These are phyloP conservation scores for Caenorhabditis briggsae DNA, from an alignment of 1,140 invertebrate genomes.

Conservation along the genomic window DNA sequence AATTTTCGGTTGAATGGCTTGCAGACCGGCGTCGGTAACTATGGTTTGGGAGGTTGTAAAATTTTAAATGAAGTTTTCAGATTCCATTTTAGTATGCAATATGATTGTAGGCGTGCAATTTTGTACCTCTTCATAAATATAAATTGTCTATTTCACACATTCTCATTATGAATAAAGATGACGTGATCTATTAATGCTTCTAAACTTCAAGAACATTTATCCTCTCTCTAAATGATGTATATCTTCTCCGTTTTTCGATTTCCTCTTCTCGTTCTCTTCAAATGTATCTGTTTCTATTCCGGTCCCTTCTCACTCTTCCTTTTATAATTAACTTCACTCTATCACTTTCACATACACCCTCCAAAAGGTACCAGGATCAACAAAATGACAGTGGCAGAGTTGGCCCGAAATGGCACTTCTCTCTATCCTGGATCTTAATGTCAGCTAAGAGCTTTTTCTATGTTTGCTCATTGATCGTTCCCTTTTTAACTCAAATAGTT, in stretches of 20 bases:
- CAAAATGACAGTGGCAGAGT: background rate
- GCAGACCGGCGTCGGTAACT: too few relatives aligned
- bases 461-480: slow-evolving; percentile 40
- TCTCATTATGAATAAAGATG: background rate
- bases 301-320: background rate
- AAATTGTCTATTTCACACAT: too few relatives aligned
- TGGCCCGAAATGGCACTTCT: slow-evolving; percentile 3
- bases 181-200: slow-evolving; percentile 17
- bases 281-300: slow-evolving; percentile 27
- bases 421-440: background rate
- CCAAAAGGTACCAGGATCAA: background rate
- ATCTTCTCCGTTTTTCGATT: background rate
- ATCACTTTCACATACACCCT: background rate
- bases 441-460: background rate
- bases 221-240: slow-evolving; percentile 4
- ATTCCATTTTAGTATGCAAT: too few relatives aligned
- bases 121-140: too few relatives aligned
- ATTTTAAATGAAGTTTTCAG: too few relatives aligned
- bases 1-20: too few relatives aligned
- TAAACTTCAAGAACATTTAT: slow-evolving; percentile 47
- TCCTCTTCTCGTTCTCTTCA: background rate
- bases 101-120: too few relatives aligned
- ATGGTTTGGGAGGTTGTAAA: too few relatives aligned
- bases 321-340: slow-evolving; percentile 40
- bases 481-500: background rate